Evolutionary conservation across 2,888 invertebrate species (phyloP).

Genomic region (Achlya flavicornis): DNA sequence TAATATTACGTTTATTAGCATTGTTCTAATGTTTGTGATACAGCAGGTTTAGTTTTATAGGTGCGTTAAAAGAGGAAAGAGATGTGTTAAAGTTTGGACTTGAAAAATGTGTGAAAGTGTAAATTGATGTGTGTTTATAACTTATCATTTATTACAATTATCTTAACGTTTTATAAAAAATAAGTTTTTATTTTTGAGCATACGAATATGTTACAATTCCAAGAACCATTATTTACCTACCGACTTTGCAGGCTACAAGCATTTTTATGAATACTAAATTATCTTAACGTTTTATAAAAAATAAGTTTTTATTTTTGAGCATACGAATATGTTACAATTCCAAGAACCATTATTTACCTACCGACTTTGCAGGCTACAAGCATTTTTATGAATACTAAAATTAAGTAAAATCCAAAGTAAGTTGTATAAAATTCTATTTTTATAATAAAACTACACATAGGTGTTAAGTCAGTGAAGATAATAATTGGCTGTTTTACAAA

Average conservation of each 20-base stretch:
- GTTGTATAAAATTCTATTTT: constrained; percentile 3
- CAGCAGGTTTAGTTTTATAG: not conserved
- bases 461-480: constrained; percentile 17
- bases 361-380: not conserved
- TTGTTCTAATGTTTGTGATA: not conserved
- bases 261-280: not conserved
- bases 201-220: not conserved
- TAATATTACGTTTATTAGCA: not conserved
- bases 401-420: not conserved
- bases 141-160: not conserved
- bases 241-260: not conserved
- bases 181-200: too few species aligned
- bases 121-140: not conserved
- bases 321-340: not conserved
- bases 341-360: not conserved
- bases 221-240: not conserved
- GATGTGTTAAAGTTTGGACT: not conserved
- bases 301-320: too few species aligned
- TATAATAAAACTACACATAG: not conserved
- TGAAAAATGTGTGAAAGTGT: not conserved
- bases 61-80: not conserved
- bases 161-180: too few species aligned
- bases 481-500: too few species aligned
- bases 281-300: too few species aligned
- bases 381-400: not conserved